Base-by-base conservation (phyloP, 2,888 invertebrate genomes). In the Eupithecia dodoneata region DNA sequence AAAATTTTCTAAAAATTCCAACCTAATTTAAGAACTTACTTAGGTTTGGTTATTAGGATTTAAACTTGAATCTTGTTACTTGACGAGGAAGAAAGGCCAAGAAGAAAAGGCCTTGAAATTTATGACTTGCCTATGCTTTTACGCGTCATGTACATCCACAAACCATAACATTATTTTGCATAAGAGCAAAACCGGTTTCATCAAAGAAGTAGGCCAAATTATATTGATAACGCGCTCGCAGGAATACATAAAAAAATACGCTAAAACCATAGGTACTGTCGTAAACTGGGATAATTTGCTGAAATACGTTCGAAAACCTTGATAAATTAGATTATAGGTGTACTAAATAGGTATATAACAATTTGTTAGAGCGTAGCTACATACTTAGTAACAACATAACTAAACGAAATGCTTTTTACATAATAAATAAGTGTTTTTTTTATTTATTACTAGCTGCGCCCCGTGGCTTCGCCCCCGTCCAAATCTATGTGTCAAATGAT, bases 241-340 rank as follows among this genome's bases (percentile, higher is more conserved):
- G 63, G 47, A 74, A 76, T 41, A 74, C 74, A 78, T 78, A 80
- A 79, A 77, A 30, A 80, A 76, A 80, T 75, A 79, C 74, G 79
- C 72, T 66, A 69, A 81, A 79, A 76, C 74, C 70, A 73, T 30
- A 30, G 63, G 74, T 66, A 71, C 71, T 79, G 79, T 77, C 81
- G 78, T 82, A 82, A 82, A 82, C 74, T 55, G 77, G 74, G 79
- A 79, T 79, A 81, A 79, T 76, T 79, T 79, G 76, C 78, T 76
- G 80, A 69, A 78, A 73, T 79, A 79, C 67, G 73, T 75, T 76
- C 73, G 71, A 80, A 80, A 81, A 80, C 80, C 67, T 81, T 80
- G 78, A 80, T 79, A 82, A 82, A 81, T 80, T 80, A 79, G 77
- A 77, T 81, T 71, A 79, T 75, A 71, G 52, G 67, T 72, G 79